phyloP scores from a whole-genome alignment of 2,888 invertebrate genomes.

The Tuta absoluta region DNA sequence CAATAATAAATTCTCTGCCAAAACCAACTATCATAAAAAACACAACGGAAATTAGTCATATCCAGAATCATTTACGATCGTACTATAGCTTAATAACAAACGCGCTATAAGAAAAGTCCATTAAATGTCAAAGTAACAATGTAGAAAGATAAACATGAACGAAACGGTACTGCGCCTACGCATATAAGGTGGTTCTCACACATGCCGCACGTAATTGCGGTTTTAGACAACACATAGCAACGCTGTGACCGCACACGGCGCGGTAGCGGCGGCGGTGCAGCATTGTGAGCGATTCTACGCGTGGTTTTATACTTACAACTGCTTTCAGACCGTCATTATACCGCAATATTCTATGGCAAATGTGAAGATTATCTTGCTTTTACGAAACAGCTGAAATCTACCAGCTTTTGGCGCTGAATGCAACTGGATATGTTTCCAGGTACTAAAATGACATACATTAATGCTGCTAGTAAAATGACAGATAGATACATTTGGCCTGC shows the following conservation, averaged over 20 bases:
- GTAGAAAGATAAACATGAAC: conserved; percentile 45
- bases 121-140: conserved; percentile 52
- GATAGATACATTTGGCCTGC: conserved; percentile 1
- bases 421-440: neutral
- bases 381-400: conserved; percentile 10
- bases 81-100: conserved; percentile 52
- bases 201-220: too few relatives aligned
- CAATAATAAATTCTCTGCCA: conserved; percentile 48
- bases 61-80: conserved; percentile 47
- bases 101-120: conserved; percentile 49
- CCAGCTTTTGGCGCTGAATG: conserved; percentile 9
- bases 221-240: too few relatives aligned
- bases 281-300: too few relatives aligned
- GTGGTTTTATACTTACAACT: too few relatives aligned
- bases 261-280: too few relatives aligned
- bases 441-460: neutral
- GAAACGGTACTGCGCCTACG: conserved; percentile 37
- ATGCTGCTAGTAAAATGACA: neutral
- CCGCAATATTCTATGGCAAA: too few relatives aligned
- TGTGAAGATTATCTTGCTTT: too few relatives aligned
- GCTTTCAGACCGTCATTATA: too few relatives aligned
- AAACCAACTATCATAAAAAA: conserved; percentile 52
- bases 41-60: conserved; percentile 59
- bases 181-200: conserved; percentile 9
- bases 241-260: too few relatives aligned